A percentile compares a stretch with the other conserved stretches of the same genome.
These are phyloP conservation scores for Drosophila teissieri DNA, from an alignment of 1,140 invertebrate species.

Conservation along the genomic window DNA sequence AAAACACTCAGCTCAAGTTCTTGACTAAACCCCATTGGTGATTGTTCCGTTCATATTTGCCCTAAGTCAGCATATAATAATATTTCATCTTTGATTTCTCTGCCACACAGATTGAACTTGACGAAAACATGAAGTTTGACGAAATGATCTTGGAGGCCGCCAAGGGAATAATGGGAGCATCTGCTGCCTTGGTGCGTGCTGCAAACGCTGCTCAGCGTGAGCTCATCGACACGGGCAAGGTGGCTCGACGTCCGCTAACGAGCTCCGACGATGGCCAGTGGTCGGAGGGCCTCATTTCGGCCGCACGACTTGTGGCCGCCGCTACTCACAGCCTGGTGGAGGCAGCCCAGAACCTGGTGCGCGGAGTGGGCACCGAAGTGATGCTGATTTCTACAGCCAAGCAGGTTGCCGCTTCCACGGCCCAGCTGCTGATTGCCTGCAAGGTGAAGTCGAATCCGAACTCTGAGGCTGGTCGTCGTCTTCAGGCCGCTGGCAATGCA, in stretches of 20 bases:
- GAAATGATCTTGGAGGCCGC: slow-evolving; percentile 99
- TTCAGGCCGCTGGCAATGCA: slow-evolving; percentile 97
- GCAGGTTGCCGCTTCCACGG: slow-evolving; percentile 98
- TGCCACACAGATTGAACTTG: slow-evolving; percentile 88
- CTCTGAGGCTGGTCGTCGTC: slow-evolving; percentile 95
- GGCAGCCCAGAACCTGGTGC: slow-evolving; percentile 97
- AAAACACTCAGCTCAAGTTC: slow-evolving; percentile 45
- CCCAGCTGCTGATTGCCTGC: slow-evolving; percentile 98
- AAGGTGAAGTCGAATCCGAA: slow-evolving; percentile 98
- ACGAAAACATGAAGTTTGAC: slow-evolving; percentile 98
- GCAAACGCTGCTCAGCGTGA: slow-evolving; percentile 98
- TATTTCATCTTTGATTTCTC: not conserved
- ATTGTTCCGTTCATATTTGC: slow-evolving; percentile 13
- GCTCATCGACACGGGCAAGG: slow-evolving; percentile 94
- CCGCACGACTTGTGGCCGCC: slow-evolving; percentile 97
- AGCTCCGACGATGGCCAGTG: slow-evolving; percentile 98
- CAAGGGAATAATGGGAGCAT: slow-evolving; percentile 98
- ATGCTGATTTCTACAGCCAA: slow-evolving; percentile 98
- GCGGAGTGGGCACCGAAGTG: slow-evolving; percentile 97
- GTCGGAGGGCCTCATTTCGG: slow-evolving; percentile 99
- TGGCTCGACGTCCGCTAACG: slow-evolving; percentile 91
- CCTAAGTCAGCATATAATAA: not conserved
- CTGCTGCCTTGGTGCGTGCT: slow-evolving; percentile 97
- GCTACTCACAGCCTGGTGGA: slow-evolving; percentile 99
- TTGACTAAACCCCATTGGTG: slow-evolving; percentile 56